A percentile compares a stretch with the other conserved stretches of the same genome.
Evolutionary conservation across 23 tunicate genomes (phyloP).

Genomic region (Botrylloides violaceus): DNA sequence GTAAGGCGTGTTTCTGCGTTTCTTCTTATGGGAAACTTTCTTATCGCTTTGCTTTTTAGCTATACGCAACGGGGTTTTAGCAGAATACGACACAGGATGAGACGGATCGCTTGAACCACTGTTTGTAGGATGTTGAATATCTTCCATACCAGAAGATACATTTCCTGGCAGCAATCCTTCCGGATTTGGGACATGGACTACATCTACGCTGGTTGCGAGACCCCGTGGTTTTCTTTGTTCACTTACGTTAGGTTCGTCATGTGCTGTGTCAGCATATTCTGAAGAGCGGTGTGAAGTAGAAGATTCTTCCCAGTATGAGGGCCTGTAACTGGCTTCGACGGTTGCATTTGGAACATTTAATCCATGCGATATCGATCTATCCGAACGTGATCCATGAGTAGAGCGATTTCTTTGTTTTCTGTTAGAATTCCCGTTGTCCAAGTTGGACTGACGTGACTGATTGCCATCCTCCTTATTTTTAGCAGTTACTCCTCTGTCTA

Average conservation of each 20-base stretch:
- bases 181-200: neutral
- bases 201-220: neutral
- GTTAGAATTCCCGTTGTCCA: constrained; percentile 3
- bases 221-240: constrained; percentile 17
- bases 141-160: neutral
- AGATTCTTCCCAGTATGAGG: neutral
- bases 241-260: neutral
- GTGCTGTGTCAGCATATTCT: neutral
- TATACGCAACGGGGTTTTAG: neutral
- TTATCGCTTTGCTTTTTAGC: constrained; percentile 4
- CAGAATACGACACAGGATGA: constrained; percentile 7
- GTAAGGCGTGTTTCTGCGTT: neutral
- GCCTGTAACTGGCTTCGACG: neutral
- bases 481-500: neutral
- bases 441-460: neutral
- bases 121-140: neutral
- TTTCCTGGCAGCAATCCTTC: neutral
- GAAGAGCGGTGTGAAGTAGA: neutral
- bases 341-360: neutral
- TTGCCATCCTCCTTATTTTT: constrained; percentile 17
- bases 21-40: constrained; percentile 11
- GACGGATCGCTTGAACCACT: neutral
- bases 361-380: constrained; percentile 6
- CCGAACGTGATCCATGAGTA: neutral
- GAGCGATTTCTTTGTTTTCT: constrained; percentile 8